phyloP scores from a whole-genome alignment of 2,888 invertebrate species.

The Acleris holmiana region DNA sequence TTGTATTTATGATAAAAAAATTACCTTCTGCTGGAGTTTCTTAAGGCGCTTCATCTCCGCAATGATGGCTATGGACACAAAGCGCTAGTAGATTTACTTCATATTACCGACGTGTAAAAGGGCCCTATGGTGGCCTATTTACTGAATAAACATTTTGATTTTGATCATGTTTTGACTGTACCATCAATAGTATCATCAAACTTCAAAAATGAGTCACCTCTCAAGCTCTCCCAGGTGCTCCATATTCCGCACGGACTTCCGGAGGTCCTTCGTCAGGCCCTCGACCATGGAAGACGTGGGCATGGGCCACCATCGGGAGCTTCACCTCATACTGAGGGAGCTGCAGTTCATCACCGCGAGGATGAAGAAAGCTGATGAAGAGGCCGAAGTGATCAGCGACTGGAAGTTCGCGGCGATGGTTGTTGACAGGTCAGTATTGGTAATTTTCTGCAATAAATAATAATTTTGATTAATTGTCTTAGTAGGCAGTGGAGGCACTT shows the following conservation, averaged over 20 bases:
- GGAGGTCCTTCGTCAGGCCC: conserved; percentile 88
- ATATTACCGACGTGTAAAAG: too few relatives aligned
- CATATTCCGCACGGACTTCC: conserved; percentile 81
- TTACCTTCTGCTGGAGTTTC: too few relatives aligned
- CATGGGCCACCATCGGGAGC: conserved; percentile 91
- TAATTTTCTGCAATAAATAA: not conserved
- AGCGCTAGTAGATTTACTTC: too few relatives aligned
- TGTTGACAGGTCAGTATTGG: conserved; percentile 90
- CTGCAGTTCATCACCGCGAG: conserved; percentile 97
- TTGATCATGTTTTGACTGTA: too few relatives aligned
- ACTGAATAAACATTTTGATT: too few relatives aligned
- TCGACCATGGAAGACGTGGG: conserved; percentile 91
- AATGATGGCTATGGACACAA: too few relatives aligned
- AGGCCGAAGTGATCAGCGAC: conserved; percentile 96
- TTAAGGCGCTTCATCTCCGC: too few relatives aligned
- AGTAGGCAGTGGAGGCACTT: too few relatives aligned
- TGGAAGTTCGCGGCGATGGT: conserved; percentile 99
- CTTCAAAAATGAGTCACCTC: conserved; percentile 30
- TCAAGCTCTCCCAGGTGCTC: conserved; percentile 64
- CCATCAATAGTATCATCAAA: not conserved
- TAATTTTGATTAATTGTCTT: too few relatives aligned
- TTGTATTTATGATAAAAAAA: too few relatives aligned
- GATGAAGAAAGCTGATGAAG: conserved; percentile 97
- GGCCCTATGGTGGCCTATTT: too few relatives aligned
- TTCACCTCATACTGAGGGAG: conserved; percentile 95